phyloP scores from a whole-genome alignment of 2,113 vertebrate species.

The Hypomesus transpacificus region DNA sequence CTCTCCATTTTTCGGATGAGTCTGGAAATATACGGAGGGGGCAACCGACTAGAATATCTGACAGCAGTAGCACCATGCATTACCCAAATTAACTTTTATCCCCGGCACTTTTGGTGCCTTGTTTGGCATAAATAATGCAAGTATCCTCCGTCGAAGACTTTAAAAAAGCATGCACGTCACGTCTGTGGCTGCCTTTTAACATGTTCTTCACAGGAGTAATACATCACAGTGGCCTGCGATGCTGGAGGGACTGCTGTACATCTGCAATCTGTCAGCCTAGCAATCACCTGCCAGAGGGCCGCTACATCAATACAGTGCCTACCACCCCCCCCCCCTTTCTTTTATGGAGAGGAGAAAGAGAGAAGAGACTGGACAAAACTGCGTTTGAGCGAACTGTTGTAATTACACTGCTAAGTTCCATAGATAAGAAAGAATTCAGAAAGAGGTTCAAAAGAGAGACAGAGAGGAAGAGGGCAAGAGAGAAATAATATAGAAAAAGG shows the following conservation, averaged over 20 bases:
- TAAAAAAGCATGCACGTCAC: conserved; percentile 55
- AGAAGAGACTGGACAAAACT: neutral
- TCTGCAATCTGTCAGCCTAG: conserved; percentile 39
- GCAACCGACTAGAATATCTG: conserved; percentile 30
- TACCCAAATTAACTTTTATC: conserved; percentile 66
- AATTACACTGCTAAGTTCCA: neutral
- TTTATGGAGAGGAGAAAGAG: neutral
- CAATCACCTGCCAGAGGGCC: conserved; percentile 35
- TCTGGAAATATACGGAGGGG: conserved; percentile 40
- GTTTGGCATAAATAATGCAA: conserved; percentile 69
- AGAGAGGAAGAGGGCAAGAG: neutral
- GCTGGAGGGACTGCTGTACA: conserved; percentile 44
- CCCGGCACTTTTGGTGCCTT: conserved; percentile 52
- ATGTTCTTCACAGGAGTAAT: conserved; percentile 46
- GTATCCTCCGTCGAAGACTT: conserved; percentile 50
- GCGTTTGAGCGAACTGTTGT: neutral
- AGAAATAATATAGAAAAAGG: conserved; percentile 3
- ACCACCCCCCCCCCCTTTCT: too few species aligned
- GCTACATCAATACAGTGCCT: neutral
- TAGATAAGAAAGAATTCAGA: neutral
- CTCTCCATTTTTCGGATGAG: conserved; percentile 16
- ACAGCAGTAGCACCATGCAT: conserved; percentile 52
- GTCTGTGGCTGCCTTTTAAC: conserved; percentile 41
- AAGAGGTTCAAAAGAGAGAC: neutral
- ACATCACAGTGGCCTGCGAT: conserved; percentile 45